A percentile compares a stretch with the other conserved stretches of the same genome.
These are phyloP conservation scores for Porphyrio hochstetteri DNA, from an alignment of 2,113 vertebrate species.

Conservation along the genomic window DNA sequence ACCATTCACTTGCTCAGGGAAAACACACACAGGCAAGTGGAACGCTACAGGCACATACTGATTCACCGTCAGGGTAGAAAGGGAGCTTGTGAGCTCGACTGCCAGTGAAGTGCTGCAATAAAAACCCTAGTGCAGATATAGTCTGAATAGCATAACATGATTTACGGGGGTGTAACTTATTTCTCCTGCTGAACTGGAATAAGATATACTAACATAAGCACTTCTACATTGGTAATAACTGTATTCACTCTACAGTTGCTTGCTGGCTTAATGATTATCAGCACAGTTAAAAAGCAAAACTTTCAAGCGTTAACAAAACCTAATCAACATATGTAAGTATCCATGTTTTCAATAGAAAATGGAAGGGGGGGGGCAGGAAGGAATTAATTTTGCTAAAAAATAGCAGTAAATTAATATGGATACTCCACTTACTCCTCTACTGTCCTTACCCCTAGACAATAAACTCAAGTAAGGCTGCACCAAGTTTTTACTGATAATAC, in stretches of 20 bases:
- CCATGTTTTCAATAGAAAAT: not conserved
- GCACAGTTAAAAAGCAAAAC: not conserved
- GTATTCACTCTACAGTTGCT: not conserved
- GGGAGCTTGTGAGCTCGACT: not conserved
- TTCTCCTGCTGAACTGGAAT: not conserved
- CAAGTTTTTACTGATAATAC: not conserved
- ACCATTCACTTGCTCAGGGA: not conserved
- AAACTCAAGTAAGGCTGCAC: not conserved
- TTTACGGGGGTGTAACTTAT: not conserved
- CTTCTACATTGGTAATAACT: not conserved
- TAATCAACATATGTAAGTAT: not conserved
- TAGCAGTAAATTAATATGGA: not conserved
- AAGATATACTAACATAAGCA: not conserved
- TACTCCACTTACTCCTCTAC: not conserved
- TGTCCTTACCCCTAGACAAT: not conserved
- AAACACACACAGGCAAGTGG: not conserved
- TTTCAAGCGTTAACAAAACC: not conserved
- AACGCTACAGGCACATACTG: not conserved
- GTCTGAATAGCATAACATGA: not conserved
- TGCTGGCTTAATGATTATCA: not conserved
- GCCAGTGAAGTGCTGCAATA: not conserved
- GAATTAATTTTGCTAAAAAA: not conserved
- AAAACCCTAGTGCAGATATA: not conserved
- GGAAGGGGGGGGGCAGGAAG: rapidly evolving
- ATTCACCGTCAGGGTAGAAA: not conserved